A percentile compares a stretch with the other conserved stretches of the same genome.
Conservation (phyloP, 2,797 vertebrate species). For the Vespertilio murinus region DNA sequence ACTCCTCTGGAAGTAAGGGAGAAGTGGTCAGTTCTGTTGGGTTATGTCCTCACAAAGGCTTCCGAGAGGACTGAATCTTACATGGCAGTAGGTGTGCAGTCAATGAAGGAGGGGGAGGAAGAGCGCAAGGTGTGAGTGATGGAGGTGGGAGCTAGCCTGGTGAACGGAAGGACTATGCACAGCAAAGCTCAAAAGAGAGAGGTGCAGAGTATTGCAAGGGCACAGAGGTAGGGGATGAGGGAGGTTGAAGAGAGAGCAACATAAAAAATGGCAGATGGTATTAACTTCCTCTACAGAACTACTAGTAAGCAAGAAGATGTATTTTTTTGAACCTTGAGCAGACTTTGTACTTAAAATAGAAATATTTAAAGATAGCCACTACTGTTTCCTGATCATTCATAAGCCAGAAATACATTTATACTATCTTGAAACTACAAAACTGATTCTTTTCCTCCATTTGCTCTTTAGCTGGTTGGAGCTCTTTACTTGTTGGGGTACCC, state of each 20-base stretch:
- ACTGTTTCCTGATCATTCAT: not conserved
- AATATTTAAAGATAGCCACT: not conserved
- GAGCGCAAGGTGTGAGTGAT: not conserved
- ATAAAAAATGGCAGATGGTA: not conserved
- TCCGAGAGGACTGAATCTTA: not conserved
- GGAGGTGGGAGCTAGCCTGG: not conserved
- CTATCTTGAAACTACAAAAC: constrained; percentile 1
- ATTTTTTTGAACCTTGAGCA: constrained; percentile 23
- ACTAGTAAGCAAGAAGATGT: not conserved
- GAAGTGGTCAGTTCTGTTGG: not conserved
- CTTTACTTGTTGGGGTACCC: not conserved
- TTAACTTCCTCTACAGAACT: not conserved
- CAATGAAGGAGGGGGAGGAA: not conserved
- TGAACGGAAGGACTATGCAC: not conserved
- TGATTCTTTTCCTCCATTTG: not conserved
- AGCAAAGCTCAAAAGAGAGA: not conserved
- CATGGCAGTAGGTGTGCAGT: not conserved
- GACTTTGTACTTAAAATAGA: constrained; percentile 31
- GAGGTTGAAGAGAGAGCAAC: not conserved
- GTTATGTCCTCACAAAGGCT: not conserved
- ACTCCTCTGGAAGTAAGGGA: not conserved
- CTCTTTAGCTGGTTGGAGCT: not conserved
- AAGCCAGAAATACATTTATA: constrained; percentile 8
- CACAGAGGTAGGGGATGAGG: not conserved
- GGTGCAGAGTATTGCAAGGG: not conserved